Base-by-base conservation (phyloP, 2,797 vertebrate species). In the Enteromius viviparus region DNA sequence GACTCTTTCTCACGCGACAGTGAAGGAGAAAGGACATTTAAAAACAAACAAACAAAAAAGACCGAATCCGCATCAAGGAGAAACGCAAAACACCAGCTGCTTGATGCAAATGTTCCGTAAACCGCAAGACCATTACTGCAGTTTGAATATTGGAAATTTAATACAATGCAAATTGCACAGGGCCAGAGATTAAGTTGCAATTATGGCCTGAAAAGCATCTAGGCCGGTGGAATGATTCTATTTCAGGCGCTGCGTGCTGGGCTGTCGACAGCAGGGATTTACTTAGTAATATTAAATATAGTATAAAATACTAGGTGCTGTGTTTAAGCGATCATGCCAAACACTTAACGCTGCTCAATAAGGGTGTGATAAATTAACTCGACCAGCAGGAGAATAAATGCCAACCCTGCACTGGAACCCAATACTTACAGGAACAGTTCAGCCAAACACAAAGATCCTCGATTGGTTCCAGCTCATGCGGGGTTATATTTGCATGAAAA, bases 151-250 rank as follows among this genome's bases (percentile, higher is more conserved):
- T 83, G 83, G 85, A 85, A 85, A 86, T n/a, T 86, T 88, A 87
- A 87, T 89, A 87, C 86, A 87, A 89, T 89, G 88, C 88, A 89
- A 87, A 89, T 89, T 85, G 75, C 84, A 86, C 66, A 78, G 76
- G 83, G 83, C 83, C 83, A 88, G 80, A 88, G 85, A 88, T 88
- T 88, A 88, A 88, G 85, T 81, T 88, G 85, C 87, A 88, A 86
- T 88, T 88, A 86, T 83, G 85, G 80, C 72, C 84, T 86, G 85
- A 86, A 85, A 87, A 84, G 82, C 87, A 86, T 76, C n/a, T 66
- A 76, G 84, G 76, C 78, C 53, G 72, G 81, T 49, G 82, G 84
- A 84, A 82, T 81, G 78, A 87, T 69, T 76, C 84, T 84, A 81
- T 85, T 84, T 74, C 84, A 60, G 82, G 37, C 53, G 26, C 19